phyloP scores from a whole-genome alignment of 2,888 invertebrate species.

The Phania funesta region DNA sequence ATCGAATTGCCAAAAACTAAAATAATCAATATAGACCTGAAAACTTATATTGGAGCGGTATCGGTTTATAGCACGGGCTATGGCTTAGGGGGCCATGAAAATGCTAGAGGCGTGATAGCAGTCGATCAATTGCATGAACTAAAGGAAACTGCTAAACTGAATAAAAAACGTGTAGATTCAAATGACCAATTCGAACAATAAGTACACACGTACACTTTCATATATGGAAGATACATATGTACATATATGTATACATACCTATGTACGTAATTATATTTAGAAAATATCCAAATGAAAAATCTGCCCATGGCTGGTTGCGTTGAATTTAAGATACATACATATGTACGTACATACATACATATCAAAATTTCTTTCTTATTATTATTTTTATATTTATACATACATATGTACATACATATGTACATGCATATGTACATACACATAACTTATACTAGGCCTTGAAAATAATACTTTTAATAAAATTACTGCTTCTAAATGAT shows the following conservation, averaged over 20 bases:
- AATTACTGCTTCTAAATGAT: too few relatives aligned
- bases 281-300: too few relatives aligned
- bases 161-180: constrained; percentile 1
- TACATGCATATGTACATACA: too few relatives aligned
- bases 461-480: too few relatives aligned
- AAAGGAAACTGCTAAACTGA: not conserved
- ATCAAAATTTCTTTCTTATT: too few relatives aligned
- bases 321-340: too few relatives aligned
- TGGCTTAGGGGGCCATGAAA: constrained; percentile 37
- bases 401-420: too few relatives aligned
- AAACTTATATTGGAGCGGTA: constrained; percentile 29
- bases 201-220: not conserved
- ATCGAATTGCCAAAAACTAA: constrained; percentile 1
- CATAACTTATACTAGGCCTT: too few relatives aligned
- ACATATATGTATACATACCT: not conserved
- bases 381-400: too few relatives aligned
- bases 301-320: too few relatives aligned
- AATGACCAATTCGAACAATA: too few relatives aligned
- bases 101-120: constrained; percentile 32
- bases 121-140: not conserved
- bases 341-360: not conserved
- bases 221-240: not conserved
- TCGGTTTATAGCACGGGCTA: constrained; percentile 28
- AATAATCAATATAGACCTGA: constrained; percentile 30
- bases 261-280: too few relatives aligned